Conservation (phyloP, 2,797 vertebrate species). For the Neosilurus hyrtlii region DNA sequence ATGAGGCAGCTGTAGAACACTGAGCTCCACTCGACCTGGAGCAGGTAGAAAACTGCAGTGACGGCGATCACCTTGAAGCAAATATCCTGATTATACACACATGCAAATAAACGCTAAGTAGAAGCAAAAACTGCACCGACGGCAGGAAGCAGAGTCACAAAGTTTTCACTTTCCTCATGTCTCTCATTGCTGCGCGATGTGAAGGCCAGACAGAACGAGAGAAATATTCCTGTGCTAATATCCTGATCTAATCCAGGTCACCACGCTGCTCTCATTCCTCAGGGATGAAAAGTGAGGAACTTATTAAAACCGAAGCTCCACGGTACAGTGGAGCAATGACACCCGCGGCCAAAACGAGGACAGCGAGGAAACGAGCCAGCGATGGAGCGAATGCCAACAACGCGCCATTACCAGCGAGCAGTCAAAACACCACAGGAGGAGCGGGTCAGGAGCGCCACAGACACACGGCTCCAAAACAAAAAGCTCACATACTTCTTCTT, state of each 20-base stretch:
- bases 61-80: not conserved
- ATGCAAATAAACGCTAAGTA: conserved; percentile 20
- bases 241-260: conserved; percentile 28
- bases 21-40: not conserved
- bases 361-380: conserved; percentile 21
- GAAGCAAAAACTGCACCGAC: not conserved
- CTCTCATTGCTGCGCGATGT: not conserved
- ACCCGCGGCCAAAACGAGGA: conserved; percentile 46
- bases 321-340: conserved; percentile 50
- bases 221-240: not conserved
- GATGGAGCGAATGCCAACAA: conserved; percentile 24
- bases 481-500: not conserved
- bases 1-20: not conserved
- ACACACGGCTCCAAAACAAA: not conserved
- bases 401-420: not conserved
- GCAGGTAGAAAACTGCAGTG: not conserved
- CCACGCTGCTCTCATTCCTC: conserved; percentile 53
- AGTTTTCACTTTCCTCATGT: not conserved
- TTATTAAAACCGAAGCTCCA: conserved; percentile 28
- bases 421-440: conserved; percentile 36
- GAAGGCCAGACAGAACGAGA: not conserved
- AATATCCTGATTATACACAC: conserved; percentile 5
- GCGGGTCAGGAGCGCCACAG: not conserved
- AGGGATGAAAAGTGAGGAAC: conserved; percentile 32
- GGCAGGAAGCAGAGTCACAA: not conserved